These are phyloP conservation scores for Pimpla rufipes DNA, from an alignment of 2,888 invertebrate genomes.

Conservation along the genomic window DNA sequence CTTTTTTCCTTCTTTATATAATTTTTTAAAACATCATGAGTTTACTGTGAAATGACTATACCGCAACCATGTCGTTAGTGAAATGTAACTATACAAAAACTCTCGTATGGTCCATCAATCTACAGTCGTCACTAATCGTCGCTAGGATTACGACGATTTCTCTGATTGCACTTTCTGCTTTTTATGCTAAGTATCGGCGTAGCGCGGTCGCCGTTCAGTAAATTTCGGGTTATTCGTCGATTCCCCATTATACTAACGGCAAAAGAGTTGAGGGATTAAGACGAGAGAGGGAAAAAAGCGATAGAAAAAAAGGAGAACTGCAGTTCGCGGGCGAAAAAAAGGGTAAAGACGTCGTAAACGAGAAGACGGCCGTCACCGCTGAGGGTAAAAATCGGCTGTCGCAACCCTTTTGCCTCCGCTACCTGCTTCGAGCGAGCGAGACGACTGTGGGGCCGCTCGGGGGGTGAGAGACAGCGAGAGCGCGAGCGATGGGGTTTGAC, in stretches of 20 bases:
- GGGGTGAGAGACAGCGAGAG: not conserved
- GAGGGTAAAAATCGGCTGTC: constrained; percentile 68
- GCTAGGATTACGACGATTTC: too few relatives aligned
- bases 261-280: constrained; percentile 55
- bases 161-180: too few relatives aligned
- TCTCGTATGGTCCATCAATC: too few relatives aligned
- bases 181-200: too few relatives aligned
- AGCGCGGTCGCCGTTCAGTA: not conserved
- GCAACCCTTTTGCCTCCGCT: constrained; percentile 74
- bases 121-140: too few relatives aligned
- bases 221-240: not conserved
- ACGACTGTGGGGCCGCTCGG: constrained; percentile 16
- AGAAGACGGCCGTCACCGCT: constrained; percentile 43
- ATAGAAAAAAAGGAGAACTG: constrained; percentile 9
- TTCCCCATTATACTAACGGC: constrained; percentile 33
- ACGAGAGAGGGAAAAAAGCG: constrained; percentile 6
- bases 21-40: too few relatives aligned
- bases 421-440: constrained; percentile 66
- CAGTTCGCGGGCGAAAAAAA: constrained; percentile 48
- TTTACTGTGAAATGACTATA: too few relatives aligned
- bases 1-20: too few relatives aligned
- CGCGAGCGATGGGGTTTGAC: constrained; percentile 51
- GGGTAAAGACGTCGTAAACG: constrained; percentile 60
- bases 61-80: too few relatives aligned
- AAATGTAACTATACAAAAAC: too few relatives aligned